A percentile compares a stretch with the other conserved stretches of the same genome.
phyloP scores from a whole-genome alignment of 2,888 invertebrate species.

The Sphaerophoria taeniata region DNA sequence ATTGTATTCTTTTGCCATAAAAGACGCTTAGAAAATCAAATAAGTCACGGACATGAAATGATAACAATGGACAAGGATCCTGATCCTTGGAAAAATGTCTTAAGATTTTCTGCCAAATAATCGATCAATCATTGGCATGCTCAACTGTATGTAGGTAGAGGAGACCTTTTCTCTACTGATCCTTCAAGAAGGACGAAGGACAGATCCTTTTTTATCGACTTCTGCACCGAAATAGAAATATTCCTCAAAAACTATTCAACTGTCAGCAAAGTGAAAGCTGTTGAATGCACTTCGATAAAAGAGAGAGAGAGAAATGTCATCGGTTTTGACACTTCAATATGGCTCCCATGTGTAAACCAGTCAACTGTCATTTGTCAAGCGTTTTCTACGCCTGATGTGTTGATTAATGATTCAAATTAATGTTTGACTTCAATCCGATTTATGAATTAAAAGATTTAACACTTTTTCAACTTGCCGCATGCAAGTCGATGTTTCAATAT shows the following conservation, averaged over 20 bases:
- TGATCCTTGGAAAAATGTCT: not conserved
- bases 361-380: constrained; percentile 57
- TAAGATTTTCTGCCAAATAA: constrained; percentile 48
- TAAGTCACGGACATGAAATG: constrained; percentile 49
- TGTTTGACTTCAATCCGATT: constrained; percentile 44
- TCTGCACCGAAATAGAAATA: constrained; percentile 16
- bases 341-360: constrained; percentile 34
- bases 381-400: constrained; percentile 39
- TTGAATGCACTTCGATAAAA: not conserved
- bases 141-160: constrained; percentile 25
- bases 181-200: not conserved
- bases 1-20: constrained; percentile 61
- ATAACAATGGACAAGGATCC: not conserved
- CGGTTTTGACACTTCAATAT: constrained; percentile 42
- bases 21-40: constrained; percentile 45
- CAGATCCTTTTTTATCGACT: constrained; percentile 6
- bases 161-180: constrained; percentile 8
- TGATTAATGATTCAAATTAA: constrained; percentile 56
- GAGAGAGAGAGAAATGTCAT: constrained; percentile 26
- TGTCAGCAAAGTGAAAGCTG: constrained; percentile 9
- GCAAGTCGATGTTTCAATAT: not conserved
- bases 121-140: constrained; percentile 65
- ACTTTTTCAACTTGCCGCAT: not conserved
- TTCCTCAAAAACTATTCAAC: constrained; percentile 29
- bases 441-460: constrained; percentile 37